Conservation (phyloP, 2,797 vertebrate genomes). For the Rhynchotus rufescens region DNA sequence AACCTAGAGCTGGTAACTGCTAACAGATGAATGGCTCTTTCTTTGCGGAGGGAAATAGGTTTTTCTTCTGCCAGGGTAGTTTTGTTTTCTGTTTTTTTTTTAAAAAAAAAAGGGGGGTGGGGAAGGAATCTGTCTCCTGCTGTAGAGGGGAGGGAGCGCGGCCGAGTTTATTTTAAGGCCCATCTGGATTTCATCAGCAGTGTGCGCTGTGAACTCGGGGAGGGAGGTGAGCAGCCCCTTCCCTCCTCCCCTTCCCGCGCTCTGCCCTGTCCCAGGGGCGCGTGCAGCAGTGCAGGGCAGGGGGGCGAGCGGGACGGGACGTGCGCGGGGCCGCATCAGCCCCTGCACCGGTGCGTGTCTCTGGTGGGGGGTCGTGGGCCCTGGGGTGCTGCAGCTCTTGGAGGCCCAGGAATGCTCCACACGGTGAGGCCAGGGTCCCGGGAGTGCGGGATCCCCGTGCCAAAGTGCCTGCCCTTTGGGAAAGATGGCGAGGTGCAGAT, state of each 20-base stretch:
- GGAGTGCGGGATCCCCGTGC: fast-evolving
- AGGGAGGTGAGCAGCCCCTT: neutral
- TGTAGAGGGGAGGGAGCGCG: neutral
- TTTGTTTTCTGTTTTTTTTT: neutral
- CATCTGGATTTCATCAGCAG: constrained; percentile 72
- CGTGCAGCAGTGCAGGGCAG: too few species aligned
- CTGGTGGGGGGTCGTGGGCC: fast-evolving
- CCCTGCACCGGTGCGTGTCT: fast-evolving
- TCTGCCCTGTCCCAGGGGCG: neutral
- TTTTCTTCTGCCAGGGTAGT: neutral
- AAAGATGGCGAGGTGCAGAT: neutral
- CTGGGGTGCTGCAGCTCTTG: neutral
- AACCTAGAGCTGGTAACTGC: neutral
- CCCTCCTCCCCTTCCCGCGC: neutral
- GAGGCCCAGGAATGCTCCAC: fast-evolving
- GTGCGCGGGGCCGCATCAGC: neutral
- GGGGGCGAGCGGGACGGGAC: too few species aligned
- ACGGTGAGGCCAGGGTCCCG: fast-evolving
- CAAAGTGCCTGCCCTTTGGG: neutral
- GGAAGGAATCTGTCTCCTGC: neutral
- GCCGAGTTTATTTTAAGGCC: constrained; percentile 32
- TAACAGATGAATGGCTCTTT: constrained; percentile 14
- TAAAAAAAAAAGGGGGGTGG: neutral
- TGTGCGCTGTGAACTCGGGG: neutral
- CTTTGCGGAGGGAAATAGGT: neutral